Evolutionary conservation across 2,797 vertebrate genomes (phyloP).

Genomic region (Coluber constrictor): DNA sequence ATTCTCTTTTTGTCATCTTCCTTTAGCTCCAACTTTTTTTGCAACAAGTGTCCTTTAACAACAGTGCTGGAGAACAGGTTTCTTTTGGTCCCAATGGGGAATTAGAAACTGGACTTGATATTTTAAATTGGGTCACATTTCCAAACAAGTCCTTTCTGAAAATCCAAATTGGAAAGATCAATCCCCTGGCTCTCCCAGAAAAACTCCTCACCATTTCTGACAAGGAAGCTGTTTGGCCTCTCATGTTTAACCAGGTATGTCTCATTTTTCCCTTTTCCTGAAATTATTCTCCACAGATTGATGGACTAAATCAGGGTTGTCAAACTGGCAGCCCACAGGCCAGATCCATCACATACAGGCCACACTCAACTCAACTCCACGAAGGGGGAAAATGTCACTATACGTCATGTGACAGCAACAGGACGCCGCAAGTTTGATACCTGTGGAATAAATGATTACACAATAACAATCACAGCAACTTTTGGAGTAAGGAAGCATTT

Average conservation of each 20-base stretch:
- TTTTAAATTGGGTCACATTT: not conserved
- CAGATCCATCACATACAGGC: no score
- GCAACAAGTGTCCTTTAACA: not conserved
- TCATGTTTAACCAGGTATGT: not conserved
- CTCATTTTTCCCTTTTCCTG: not conserved
- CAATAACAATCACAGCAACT: not conserved
- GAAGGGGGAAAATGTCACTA: no score
- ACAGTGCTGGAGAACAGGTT: not conserved
- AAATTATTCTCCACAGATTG: not conserved
- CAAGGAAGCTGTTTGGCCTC: not conserved
- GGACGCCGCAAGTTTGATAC: no score
- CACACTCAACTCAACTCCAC: no score
- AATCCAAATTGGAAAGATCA: not conserved
- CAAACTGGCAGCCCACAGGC: no score
- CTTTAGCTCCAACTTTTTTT: not conserved
- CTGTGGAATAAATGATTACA: fast-evolving
- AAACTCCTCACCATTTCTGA: not conserved
- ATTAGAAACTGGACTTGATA: not conserved
- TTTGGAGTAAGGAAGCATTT: not conserved
- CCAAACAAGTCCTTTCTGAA: not conserved
- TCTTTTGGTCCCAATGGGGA: not conserved
- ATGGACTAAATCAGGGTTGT: not conserved
- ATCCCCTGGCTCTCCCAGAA: fast-evolving
- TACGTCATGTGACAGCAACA: no score
- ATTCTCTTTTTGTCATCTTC: not conserved